Base-by-base conservation (phyloP, 2,888 invertebrate species). In the Tetragonisca angustula region DNA sequence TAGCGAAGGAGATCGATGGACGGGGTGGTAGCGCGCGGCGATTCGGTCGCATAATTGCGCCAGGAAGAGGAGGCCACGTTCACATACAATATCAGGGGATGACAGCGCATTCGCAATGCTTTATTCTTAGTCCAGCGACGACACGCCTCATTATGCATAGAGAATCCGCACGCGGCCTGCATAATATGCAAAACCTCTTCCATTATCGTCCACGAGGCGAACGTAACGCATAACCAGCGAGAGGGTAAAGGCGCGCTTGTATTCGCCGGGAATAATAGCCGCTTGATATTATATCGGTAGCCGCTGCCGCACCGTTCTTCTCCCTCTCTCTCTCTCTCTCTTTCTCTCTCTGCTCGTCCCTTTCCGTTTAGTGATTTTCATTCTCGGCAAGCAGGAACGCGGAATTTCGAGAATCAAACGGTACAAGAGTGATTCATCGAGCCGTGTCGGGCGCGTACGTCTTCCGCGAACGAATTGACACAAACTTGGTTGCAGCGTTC, bases 141-240 rank as follows among this genome's bases (percentile, higher is more conserved):
- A 91, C 93, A 91, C 91, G 91, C 90, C 93, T 94, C 94, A 94
- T 94, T 94, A 94, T 94, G 94, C 94, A 93, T 91, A 92, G 93
- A 92, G 93, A 93, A 93, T 94, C 91, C 78, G 93, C 92, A 94
- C 93, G 94, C 93, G 90, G 91, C 93, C 94, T 94, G 94, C 94
- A 94, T 94, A 94, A 94, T 94, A 93, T 92, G 93, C 93, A 92
- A 93, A 93, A 92, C 92, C 92, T 90, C 90, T 84, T 86, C 93
- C 92, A 94, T 94, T 93, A 94, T 93, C 92, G 93, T 91, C 91
- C 90, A 87, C 86, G 88, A 32, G 73, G 88, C 88, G 27, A 87
- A 86, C 88, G 91, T 91, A 91, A 88, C 88, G 86, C 85, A 88
- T 85, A 76, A 80, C 78, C 72, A 76, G 84, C 78, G 64, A 85